These are phyloP conservation scores for Maconellicoccus hirsutus DNA, from an alignment of 1,140 invertebrate species.

Conservation along the genomic window DNA sequence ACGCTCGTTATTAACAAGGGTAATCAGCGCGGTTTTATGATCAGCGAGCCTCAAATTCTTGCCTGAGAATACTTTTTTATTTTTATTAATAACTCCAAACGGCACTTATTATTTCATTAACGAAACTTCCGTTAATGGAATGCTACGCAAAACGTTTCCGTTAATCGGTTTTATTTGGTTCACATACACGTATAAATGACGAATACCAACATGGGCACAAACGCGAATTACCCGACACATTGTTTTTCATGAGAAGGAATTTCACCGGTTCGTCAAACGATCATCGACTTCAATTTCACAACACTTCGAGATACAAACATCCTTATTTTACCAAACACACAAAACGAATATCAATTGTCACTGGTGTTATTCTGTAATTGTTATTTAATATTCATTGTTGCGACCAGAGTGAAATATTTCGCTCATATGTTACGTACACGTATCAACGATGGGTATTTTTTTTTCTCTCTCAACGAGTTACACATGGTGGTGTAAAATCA, in stretches of 20 bases:
- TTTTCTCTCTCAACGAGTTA: too few species aligned
- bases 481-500: too few species aligned
- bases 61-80: slow-evolving; percentile 2
- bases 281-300: slow-evolving; percentile 8
- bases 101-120: slow-evolving; percentile 5
- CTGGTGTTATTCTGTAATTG: not conserved
- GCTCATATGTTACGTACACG: too few species aligned
- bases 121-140: slow-evolving; percentile 7
- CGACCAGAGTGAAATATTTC: too few species aligned
- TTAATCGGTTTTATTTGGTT: slow-evolving; percentile 9
- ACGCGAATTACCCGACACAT: slow-evolving; percentile 2
- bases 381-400: not conserved
- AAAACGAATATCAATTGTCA: slow-evolving; percentile 2
- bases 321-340: too few species aligned
- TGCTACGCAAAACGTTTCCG: not conserved
- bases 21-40: not conserved
- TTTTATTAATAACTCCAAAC: slow-evolving; percentile 1
- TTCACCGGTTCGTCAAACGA: not conserved
- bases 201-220: too few species aligned
- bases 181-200: not conserved
- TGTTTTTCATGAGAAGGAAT: slow-evolving; percentile 9
- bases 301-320: not conserved
- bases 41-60: not conserved
- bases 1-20: not conserved
- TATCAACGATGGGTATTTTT: too few species aligned